Base-by-base conservation (phyloP, 1,140 invertebrate genomes). In the Brachionus sp. region DNA sequence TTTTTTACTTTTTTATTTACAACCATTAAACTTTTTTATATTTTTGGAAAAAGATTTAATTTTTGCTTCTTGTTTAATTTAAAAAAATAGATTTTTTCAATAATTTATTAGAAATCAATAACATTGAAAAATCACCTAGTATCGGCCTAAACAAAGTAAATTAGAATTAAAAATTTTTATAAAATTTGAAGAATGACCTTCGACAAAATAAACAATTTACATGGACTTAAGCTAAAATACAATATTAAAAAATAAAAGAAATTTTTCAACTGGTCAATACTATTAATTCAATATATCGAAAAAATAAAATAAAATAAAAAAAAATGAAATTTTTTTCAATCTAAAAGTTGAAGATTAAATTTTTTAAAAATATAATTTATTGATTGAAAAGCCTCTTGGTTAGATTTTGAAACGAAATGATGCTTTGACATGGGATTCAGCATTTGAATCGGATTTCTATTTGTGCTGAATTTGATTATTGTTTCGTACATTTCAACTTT, bases 371-470 rank as follows among this genome's bases (percentile, higher is more conserved):
- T 62, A 29, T 12, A 16, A 35, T 62, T 62, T 12, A 80, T 80
- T 64, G 77, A 80, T 62, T 80, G 9, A 80, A 62, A 66, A 25
- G 50, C 50, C n/a, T 80, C 77, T 80, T 80, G 77, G 35, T 66
- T 80, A 19, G 46, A 75, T 10, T 46, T 75, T 5, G 42, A 75
- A 25, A 75, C 44, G 9, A 75, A 3, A 46, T 75, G 7, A n/a
- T 75, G 42, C 19, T 44, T 46, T 44, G 37, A 75, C 19, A 46
- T 75, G 4, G 39, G 37, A 46, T 75, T 75, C 19, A 75, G 19
- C 23, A 80, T 16, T 29, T 44, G 57, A 10, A 80, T 29, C 57
- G 77, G 77, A 62, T 80, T 80, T 29, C 77, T 39, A 44, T 80
- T 80, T 57, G 77, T 29, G 23, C 46, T 66, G 29, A 57, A 57